These are phyloP conservation scores for Dendrolimus punctatus DNA, from an alignment of 1,140 invertebrate genomes.

Conservation along the genomic window DNA sequence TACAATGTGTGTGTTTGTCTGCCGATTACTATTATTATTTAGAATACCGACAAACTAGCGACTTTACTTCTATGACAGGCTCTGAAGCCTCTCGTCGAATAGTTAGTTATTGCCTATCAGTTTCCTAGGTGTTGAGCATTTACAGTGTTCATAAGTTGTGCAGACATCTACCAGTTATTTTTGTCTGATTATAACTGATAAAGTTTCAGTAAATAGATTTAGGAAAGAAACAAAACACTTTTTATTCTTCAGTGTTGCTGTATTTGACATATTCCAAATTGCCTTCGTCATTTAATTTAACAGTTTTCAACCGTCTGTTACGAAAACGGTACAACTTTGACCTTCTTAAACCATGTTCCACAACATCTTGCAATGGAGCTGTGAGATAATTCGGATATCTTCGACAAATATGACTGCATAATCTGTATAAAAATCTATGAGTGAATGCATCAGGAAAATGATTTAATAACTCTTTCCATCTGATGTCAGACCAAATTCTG, in stretches of 20 bases:
- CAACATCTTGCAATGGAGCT: constrained; percentile 26
- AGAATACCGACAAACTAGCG: too few relatives aligned
- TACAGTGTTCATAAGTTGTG: too few relatives aligned
- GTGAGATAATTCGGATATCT: constrained; percentile 21
- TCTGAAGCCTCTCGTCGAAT: too few relatives aligned
- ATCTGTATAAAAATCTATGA: constrained; percentile 30
- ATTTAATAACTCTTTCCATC: constrained; percentile 34
- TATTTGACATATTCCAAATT: constrained; percentile 25
- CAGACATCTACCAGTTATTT: too few relatives aligned
- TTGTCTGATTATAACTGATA: too few relatives aligned
- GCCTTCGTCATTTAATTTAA: constrained; percentile 28
- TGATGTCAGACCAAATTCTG: constrained; percentile 47
- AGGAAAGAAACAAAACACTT: not conserved
- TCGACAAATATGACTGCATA: constrained; percentile 11
- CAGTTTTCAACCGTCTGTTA: constrained; percentile 33
- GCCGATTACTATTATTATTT: too few relatives aligned
- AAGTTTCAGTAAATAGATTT: too few relatives aligned
- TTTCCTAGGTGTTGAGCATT: too few relatives aligned
- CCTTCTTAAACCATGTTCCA: constrained; percentile 22
- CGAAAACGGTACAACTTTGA: constrained; percentile 8
- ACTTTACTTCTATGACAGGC: too few relatives aligned
- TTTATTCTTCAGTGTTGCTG: constrained; percentile 1
- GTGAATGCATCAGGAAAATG: constrained; percentile 27
- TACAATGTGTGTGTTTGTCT: too few relatives aligned
- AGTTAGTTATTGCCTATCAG: too few relatives aligned